These are phyloP conservation scores for Ammodramus savannarum DNA, from an alignment of 2,113 vertebrate species.

Conservation along the genomic window DNA sequence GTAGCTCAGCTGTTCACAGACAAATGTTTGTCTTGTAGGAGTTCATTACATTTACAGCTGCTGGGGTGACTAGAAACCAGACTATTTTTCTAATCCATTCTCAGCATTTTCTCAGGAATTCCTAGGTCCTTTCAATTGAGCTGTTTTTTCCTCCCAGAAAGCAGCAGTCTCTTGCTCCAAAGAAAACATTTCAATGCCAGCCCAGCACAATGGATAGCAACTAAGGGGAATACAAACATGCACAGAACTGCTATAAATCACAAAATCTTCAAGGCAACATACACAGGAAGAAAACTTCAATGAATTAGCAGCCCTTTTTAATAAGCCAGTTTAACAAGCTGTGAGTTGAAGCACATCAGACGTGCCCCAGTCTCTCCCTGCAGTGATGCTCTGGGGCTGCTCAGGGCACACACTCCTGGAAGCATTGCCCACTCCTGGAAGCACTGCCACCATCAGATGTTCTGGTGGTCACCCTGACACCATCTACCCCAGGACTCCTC, in stretches of 20 bases:
- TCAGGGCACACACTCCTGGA: background rate
- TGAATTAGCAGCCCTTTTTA: background rate
- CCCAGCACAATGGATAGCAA: background rate
- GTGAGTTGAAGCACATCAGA: background rate
- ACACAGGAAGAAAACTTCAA: background rate
- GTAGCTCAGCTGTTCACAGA: background rate
- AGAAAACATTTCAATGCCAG: background rate
- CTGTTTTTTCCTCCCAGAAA: background rate
- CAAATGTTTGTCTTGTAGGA: background rate
- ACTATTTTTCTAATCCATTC: background rate
- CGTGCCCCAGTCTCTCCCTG: accelerated
- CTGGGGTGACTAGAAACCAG: background rate
- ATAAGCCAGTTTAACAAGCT: background rate
- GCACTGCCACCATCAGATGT: background rate
- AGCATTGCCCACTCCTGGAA: background rate
- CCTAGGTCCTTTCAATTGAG: background rate
- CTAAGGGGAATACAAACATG: background rate
- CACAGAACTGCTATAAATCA: background rate
- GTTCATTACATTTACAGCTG: background rate
- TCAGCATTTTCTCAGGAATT: background rate
- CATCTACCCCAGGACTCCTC: background rate
- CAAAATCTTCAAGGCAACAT: background rate
- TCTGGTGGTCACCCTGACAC: background rate
- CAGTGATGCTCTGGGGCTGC: background rate
- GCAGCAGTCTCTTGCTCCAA: background rate